Conservation (phyloP, 23 tunicate genomes). For the Ciona savignyi region DNA sequence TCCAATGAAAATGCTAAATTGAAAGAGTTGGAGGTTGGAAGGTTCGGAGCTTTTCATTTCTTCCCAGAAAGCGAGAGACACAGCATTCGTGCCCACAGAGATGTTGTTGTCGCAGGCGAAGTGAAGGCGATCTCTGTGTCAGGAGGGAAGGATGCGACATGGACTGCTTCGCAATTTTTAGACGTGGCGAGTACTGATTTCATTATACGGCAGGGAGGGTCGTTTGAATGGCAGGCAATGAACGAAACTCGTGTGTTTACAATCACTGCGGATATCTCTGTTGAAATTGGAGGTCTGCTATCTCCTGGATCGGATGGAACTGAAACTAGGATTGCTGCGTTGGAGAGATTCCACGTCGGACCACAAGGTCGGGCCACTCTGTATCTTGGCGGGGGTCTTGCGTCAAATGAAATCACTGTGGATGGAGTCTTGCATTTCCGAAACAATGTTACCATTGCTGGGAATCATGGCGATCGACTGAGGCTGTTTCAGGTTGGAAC, state of each 20-base stretch:
- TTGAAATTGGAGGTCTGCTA: slow-evolving; percentile 9
- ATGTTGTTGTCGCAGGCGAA: slow-evolving; percentile 12
- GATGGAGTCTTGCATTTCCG: background rate
- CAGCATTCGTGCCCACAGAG: background rate
- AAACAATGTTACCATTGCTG: background rate
- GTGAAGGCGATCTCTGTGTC: background rate
- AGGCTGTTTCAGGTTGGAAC: background rate
- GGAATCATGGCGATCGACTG: background rate
- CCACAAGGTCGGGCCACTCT: background rate
- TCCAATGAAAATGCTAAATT: background rate
- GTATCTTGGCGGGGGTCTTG: background rate
- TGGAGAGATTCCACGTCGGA: background rate
- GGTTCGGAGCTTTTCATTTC: background rate
- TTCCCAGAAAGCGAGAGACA: slow-evolving; percentile 1
- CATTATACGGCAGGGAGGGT: slow-evolving; percentile 10
- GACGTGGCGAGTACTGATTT: slow-evolving; percentile 1
- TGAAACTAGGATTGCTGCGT: background rate
- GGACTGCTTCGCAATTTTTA: background rate
- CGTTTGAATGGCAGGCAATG: slow-evolving; percentile 5
- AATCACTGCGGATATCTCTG: background rate
- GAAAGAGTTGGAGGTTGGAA: slow-evolving; percentile 8
- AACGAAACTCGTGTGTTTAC: background rate
- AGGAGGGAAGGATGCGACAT: background rate
- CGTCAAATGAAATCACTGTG: background rate
- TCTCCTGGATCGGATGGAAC: slow-evolving; percentile 13